Conservation (phyloP, 2,797 vertebrate species). For the Synaphobranchus kaupii region DNA sequence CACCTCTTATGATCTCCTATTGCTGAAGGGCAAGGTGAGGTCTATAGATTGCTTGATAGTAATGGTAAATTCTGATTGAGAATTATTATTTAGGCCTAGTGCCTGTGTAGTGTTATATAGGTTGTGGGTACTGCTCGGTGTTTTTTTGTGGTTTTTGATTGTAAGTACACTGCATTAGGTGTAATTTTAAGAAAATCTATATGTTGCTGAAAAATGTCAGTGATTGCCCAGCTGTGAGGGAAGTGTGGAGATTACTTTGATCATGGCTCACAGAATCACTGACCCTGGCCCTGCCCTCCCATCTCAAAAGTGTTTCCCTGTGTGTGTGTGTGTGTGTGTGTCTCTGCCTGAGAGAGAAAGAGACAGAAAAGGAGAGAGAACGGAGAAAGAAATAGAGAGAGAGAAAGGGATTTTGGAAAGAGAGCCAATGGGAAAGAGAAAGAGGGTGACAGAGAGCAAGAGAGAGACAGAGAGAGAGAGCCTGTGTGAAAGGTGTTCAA, state of each 20-base stretch:
- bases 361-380: neutral
- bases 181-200: neutral
- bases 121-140: neutral
- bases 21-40: neutral
- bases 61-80: neutral
- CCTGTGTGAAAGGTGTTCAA: no score
- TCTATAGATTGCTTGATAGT: neutral
- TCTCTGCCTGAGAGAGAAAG: neutral
- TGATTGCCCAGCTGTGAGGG: neutral
- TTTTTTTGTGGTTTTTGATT: neutral
- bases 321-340: neutral
- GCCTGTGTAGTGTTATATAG: neutral
- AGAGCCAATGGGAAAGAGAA: neutral
- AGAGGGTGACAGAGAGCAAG: no score
- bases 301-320: neutral
- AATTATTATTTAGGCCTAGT: neutral
- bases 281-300: neutral
- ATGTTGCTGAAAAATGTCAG: neutral
- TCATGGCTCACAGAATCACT: neutral
- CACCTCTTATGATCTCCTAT: neutral
- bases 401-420: neutral
- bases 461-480: no score
- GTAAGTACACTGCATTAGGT: neutral
- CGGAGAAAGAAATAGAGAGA: conserved; percentile 16
- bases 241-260: neutral